Percentiles rank a stretch among this genome's conserved stretches.
phyloP scores from a whole-genome alignment of 2,888 invertebrate genomes.

The Aporophyla lueneburgensis region DNA sequence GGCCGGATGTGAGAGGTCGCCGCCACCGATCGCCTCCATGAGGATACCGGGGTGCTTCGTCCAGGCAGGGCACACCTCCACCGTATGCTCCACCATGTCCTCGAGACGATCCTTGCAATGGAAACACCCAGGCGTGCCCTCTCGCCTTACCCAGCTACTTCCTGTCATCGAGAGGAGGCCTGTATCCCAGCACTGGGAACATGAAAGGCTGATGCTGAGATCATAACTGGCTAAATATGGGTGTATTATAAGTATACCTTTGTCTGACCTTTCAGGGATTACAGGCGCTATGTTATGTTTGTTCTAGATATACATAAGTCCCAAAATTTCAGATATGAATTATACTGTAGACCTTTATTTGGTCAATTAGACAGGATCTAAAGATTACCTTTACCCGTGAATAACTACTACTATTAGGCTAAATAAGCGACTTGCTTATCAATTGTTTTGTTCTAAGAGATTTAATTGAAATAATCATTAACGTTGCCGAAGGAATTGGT shows the following conservation, averaged over 20 bases:
- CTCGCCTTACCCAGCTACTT: too few relatives aligned
- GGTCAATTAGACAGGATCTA: slow-evolving; percentile 1
- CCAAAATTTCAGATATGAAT: background rate
- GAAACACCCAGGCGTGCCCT: too few relatives aligned
- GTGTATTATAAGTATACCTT: too few relatives aligned
- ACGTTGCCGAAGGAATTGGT: background rate
- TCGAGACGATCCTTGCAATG: too few relatives aligned
- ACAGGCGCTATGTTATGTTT: background rate
- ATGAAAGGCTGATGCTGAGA: too few relatives aligned
- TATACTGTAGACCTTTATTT: background rate
- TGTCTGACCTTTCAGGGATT: background rate
- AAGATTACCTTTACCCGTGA: background rate
- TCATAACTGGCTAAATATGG: background rate
- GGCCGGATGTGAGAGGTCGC: too few relatives aligned
- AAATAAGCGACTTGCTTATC: background rate
- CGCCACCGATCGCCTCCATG: too few relatives aligned
- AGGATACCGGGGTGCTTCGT: too few relatives aligned
- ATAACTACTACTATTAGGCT: background rate
- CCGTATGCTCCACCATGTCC: too few relatives aligned
- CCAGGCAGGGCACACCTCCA: too few relatives aligned
- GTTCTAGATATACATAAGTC: background rate
- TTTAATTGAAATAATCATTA: background rate
- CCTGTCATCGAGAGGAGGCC: too few relatives aligned
- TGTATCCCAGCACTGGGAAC: too few relatives aligned
- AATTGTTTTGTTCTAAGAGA: background rate